A percentile compares a stretch with the other conserved stretches of the same genome.
Evolutionary conservation across 2,113 vertebrate species (phyloP).

Genomic region (Carassius carassius): DNA sequence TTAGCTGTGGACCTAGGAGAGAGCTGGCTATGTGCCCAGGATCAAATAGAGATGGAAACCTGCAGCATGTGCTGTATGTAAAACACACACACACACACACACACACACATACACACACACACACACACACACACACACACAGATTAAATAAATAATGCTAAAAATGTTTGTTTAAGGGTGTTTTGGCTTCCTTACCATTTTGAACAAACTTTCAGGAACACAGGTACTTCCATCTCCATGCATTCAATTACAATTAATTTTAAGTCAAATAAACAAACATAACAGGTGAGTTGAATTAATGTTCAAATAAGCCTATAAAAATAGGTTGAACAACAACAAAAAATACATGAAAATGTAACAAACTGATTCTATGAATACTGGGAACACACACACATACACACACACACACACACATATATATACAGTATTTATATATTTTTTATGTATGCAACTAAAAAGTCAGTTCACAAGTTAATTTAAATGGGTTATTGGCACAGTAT

Average conservation of each 20-base stretch:
- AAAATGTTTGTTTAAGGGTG: neutral
- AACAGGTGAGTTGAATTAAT: neutral
- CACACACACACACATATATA: no score
- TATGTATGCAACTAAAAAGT: no score
- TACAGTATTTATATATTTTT: no score
- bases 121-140: neutral
- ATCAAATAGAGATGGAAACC: constrained; percentile 56
- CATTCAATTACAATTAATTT: neutral
- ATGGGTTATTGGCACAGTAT: no score
- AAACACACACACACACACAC: neutral
- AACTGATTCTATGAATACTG: neutral
- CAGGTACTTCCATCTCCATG: neutral
- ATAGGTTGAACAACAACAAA: neutral
- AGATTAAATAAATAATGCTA: constrained; percentile 2
- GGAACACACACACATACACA: no score
- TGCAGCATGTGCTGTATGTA: constrained; percentile 23
- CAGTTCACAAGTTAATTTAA: no score
- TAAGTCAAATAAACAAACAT: neutral
- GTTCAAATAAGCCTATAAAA: neutral
- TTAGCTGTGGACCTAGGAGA: constrained; percentile 21
- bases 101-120: neutral
- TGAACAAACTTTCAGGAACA: neutral
- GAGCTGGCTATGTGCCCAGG: constrained; percentile 49
- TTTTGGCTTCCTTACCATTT: constrained; percentile 12
- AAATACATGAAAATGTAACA: neutral